Evolutionary conservation across 2,113 vertebrate genomes (phyloP).

Genomic region (Lethenteron camtschaticum): DNA sequence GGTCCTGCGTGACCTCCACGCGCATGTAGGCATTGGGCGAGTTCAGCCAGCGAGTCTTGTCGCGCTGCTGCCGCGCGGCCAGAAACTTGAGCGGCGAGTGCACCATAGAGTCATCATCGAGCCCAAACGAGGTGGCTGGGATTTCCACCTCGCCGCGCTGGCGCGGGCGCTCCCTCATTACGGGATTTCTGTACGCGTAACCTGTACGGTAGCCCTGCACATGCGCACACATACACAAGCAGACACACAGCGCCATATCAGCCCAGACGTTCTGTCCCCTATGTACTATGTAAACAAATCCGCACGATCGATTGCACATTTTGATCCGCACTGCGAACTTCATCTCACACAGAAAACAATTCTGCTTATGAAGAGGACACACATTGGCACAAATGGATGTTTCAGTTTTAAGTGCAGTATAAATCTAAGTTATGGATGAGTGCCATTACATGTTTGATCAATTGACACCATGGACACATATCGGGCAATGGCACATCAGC

Average conservation of each 20-base stretch:
- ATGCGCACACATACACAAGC: not conserved
- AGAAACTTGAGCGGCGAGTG: conserved; percentile 84
- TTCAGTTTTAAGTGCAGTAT: not conserved
- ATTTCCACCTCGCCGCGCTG: conserved; percentile 78
- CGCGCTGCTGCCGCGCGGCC: conserved; percentile 71
- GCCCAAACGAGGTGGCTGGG: conserved; percentile 56
- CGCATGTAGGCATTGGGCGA: conserved; percentile 80
- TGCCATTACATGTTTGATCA: too few species aligned
- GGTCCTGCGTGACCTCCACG: conserved; percentile 46
- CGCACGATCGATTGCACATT: not conserved
- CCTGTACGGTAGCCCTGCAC: conserved; percentile 82
- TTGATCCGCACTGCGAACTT: not conserved
- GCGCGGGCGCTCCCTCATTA: conserved; percentile 81
- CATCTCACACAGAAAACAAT: not conserved
- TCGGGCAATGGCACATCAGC: too few species aligned
- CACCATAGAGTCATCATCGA: conserved; percentile 75
- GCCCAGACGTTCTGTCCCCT: not conserved
- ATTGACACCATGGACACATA: too few species aligned
- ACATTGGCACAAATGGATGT: not conserved
- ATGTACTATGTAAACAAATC: not conserved
- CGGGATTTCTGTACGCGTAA: conserved; percentile 85
- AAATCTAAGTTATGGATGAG: too few species aligned
- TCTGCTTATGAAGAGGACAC: not conserved
- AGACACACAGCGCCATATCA: not conserved
- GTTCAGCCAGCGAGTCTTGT: conserved; percentile 91